A percentile compares a stretch with the other conserved stretches of the same genome.
These are phyloP conservation scores for Stichopus chloronotus DNA, from an alignment of 35 echinoderm and acorn worm species.

Conservation along the genomic window DNA sequence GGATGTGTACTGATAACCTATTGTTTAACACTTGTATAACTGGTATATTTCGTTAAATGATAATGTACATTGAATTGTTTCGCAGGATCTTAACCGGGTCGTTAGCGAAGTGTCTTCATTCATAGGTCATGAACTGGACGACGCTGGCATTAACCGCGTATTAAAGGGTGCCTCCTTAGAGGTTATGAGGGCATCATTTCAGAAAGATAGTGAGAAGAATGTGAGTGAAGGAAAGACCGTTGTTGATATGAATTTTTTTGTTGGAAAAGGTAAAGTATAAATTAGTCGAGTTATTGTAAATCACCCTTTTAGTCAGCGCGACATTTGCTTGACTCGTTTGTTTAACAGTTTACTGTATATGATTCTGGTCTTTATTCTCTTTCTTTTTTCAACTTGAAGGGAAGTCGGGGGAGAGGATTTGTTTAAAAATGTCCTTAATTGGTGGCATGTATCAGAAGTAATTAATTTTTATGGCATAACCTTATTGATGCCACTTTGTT, in stretches of 20 bases:
- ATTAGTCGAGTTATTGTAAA: no score
- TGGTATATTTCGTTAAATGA: no score
- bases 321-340: not conserved
- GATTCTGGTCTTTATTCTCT: no score
- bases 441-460: not conserved
- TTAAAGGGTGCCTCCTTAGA: slow-evolving; percentile 9
- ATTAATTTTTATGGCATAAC: not conserved
- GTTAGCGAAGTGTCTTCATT: not conserved
- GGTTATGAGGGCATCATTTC: not conserved
- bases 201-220: not conserved
- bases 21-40: no score
- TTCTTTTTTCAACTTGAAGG: no score
- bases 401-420: no score
- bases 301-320: no score
- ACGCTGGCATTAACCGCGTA: not conserved
- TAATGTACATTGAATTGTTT: not conserved
- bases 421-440: not conserved
- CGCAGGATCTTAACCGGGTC: not conserved
- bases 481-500: no score
- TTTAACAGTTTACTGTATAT: not conserved
- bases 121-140: slow-evolving; percentile 11
- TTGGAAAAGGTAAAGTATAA: not conserved
- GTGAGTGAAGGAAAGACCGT: not conserved
- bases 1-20: no score
- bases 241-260: not conserved